Conservation (phyloP, 2,113 vertebrate species). For the Centropus unirufus region DNA sequence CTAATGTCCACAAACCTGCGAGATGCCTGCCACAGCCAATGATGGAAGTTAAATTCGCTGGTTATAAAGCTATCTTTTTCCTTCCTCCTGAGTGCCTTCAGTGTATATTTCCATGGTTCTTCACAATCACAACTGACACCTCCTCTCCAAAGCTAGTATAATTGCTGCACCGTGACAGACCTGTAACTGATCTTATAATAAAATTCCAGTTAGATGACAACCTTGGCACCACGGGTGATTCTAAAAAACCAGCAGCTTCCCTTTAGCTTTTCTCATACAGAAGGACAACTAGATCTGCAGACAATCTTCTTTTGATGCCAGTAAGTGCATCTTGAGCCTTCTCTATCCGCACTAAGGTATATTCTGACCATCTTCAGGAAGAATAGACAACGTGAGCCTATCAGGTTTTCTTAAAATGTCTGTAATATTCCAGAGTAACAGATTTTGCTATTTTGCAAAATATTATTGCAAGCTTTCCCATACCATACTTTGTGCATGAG, state of each 20-base stretch:
- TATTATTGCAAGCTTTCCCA: background rate
- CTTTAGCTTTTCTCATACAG: background rate
- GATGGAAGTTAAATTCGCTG: background rate
- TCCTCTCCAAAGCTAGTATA: background rate
- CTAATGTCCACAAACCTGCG: background rate
- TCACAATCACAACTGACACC: conserved; percentile 8
- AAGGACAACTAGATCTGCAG: background rate
- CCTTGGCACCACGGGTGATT: background rate
- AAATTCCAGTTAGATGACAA: background rate
- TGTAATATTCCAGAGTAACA: conserved; percentile 4
- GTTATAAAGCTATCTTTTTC: background rate
- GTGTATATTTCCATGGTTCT: background rate
- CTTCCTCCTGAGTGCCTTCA: background rate
- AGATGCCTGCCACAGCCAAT: background rate
- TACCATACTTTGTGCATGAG: conserved; percentile 13
- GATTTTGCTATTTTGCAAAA: conserved; percentile 36
- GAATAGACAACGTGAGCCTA: background rate
- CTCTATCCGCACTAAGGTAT: background rate
- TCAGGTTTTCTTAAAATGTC: conserved; percentile 38
- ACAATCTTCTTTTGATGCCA: background rate
- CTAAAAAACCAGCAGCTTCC: background rate
- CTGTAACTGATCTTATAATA: background rate
- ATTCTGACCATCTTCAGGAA: background rate
- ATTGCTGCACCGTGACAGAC: background rate
- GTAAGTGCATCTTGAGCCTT: background rate